These are phyloP conservation scores for Elephantulus edwardii DNA, from an alignment of 2,113 vertebrate species.

Conservation along the genomic window DNA sequence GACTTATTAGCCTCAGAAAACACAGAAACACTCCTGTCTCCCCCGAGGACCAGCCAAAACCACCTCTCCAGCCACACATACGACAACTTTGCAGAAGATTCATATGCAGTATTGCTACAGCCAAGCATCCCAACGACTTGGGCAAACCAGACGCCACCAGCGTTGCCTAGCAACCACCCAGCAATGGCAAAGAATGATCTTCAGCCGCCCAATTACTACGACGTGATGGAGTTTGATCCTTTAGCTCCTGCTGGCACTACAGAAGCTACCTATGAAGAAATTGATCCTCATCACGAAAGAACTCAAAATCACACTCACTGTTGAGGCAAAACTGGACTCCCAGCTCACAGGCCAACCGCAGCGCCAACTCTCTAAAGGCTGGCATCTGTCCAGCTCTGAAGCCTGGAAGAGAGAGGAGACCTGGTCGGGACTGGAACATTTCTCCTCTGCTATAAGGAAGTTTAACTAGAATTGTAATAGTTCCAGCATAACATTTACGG, in stretches of 20 bases:
- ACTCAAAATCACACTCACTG: constrained; percentile 55
- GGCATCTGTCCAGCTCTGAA: background rate
- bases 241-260: constrained; percentile 78
- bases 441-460: constrained; percentile 5
- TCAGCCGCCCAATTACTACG: constrained; percentile 82
- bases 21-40: constrained; percentile 76
- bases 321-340: constrained; percentile 59
- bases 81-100: constrained; percentile 58
- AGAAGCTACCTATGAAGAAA: constrained; percentile 87
- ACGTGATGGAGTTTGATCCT: constrained; percentile 88
- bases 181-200: constrained; percentile 72
- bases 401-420: constrained; percentile 24
- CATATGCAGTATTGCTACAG: constrained; percentile 79
- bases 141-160: constrained; percentile 31
- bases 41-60: constrained; percentile 70
- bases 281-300: constrained; percentile 77
- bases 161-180: constrained; percentile 61
- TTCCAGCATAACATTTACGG: background rate
- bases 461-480: constrained; percentile 29
- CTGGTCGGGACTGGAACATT: background rate
- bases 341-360: background rate
- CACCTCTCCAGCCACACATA: constrained; percentile 68
- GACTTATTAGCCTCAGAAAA: constrained; percentile 74
- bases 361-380: background rate
- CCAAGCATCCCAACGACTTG: constrained; percentile 61